These are phyloP conservation scores for Stercorarius parasiticus DNA, from an alignment of 2,113 vertebrate genomes.

Conservation along the genomic window DNA sequence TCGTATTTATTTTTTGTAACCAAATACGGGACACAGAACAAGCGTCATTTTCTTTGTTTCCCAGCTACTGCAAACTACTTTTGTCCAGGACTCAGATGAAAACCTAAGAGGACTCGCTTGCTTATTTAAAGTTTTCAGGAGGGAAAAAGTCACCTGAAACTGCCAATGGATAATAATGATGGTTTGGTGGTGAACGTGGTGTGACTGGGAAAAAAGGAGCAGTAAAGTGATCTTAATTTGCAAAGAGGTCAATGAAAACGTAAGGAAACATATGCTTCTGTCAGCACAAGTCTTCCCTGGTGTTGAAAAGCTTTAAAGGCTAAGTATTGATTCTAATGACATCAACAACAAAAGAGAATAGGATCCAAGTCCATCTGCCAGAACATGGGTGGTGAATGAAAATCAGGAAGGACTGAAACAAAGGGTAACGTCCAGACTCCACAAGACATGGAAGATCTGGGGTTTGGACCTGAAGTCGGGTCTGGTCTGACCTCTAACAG, in stretches of 20 bases:
- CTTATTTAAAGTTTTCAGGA: not conserved
- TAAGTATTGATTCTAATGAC: not conserved
- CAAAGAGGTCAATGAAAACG: not conserved
- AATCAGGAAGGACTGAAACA: slow-evolving; percentile 10
- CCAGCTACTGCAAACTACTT: not conserved
- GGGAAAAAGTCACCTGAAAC: not conserved
- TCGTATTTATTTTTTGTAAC: not conserved
- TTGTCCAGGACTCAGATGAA: not conserved
- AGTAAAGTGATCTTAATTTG: not conserved
- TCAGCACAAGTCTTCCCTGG: not conserved
- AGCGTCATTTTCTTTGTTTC: not conserved
- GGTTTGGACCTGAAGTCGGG: not conserved
- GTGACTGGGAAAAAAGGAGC: not conserved
- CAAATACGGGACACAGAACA: not conserved
- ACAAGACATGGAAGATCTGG: not conserved
- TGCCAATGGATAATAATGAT: not conserved
- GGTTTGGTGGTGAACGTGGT: not conserved
- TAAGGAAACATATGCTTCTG: not conserved
- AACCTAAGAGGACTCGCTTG: not conserved
- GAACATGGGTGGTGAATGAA: not conserved
- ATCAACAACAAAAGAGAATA: not conserved
- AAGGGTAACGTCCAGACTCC: not conserved
- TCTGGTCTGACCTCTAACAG: slow-evolving; percentile 1
- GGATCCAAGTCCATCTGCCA: not conserved
- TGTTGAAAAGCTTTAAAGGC: not conserved